Evolutionary conservation across 2,888 invertebrate genomes (phyloP).

Genomic region (Epistrophella euchroma): DNA sequence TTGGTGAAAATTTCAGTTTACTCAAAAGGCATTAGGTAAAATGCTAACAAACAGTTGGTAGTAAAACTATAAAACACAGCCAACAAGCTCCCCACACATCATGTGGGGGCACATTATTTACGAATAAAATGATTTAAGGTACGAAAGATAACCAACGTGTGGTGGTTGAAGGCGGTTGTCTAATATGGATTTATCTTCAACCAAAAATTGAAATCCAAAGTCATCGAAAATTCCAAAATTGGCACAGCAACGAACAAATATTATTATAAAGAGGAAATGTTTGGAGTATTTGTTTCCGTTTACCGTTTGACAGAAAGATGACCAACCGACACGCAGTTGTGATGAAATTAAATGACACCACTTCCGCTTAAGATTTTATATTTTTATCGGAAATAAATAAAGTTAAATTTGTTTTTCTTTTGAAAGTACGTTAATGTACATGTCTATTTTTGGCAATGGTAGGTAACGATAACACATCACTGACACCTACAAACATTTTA

Average conservation of each 20-base stretch:
- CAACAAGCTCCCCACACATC: slow-evolving; percentile 22
- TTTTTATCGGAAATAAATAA: slow-evolving; percentile 42
- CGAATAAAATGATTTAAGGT: neutral
- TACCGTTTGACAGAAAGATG: slow-evolving; percentile 4
- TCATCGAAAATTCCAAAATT: slow-evolving; percentile 49
- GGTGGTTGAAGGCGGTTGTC: slow-evolving; percentile 41
- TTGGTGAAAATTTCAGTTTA: no score
- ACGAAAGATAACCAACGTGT: slow-evolving; percentile 5
- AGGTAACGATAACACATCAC: slow-evolving; percentile 36
- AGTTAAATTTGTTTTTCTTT: slow-evolving; percentile 9
- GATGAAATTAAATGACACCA: slow-evolving; percentile 63
- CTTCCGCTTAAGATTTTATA: slow-evolving; percentile 54
- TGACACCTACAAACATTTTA: slow-evolving; percentile 54
- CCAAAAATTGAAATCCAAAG: slow-evolving; percentile 6
- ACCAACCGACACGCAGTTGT: slow-evolving; percentile 20
- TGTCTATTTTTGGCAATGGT: slow-evolving; percentile 64
- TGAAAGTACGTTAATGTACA: neutral
- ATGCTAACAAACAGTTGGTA: slow-evolving; percentile 38
- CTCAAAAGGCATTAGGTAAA: no score
- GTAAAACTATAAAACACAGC: slow-evolving; percentile 5
- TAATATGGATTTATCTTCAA: slow-evolving; percentile 45
- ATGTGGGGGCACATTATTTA: neutral
- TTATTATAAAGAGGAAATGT: slow-evolving; percentile 31
- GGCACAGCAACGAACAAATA: slow-evolving; percentile 18
- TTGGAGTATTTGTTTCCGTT: slow-evolving; percentile 49